Base-by-base conservation (phyloP, 2,888 invertebrate genomes). In the Scaptomyza reducta region DNA sequence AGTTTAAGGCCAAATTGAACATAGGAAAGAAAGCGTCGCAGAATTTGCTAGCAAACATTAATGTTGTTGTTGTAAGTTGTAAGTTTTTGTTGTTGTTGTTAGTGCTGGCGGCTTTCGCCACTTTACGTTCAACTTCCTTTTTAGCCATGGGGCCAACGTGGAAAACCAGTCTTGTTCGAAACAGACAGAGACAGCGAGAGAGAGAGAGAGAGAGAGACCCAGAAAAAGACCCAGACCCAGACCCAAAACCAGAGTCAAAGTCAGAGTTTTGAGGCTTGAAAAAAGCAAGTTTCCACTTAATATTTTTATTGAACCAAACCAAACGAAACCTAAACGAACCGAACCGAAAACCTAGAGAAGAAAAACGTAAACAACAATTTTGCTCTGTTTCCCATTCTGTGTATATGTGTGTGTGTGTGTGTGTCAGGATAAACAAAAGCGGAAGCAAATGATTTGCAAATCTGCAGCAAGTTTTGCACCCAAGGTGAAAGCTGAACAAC, bases 101-200 rank as follows among this genome's bases (percentile, higher is more conserved):
- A 54, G 41, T 56, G 68, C 68, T 79, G 65, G 77, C 71, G 81
- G 85, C 87, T 82, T 87, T 82, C 85, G 82, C 87, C 85, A 85
- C 79, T 87, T 76, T 84, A 84, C 85, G 70, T 81, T 77, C 80
- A 65, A 87, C 87, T 82, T 82, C 81, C 81, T 82, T 82, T 81
- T 84, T 84, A 67, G 74, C 75, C 65, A 69, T 64, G 74, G 78
- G 63, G 73, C 64, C 55, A 73, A 53, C 61, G 55, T 66, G 58
- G 55, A 74, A 77, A 77, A 77, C 77, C 77, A 73, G 74, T 73
- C 54, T 65, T 55, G 7, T 18, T 18, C 3, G 16, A 31, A 29
- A 16, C 29, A 46, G 18, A 55, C 54, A 64, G 22, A 70, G 57
- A 62, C 6, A 27, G 14, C 9, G 60, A 64, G 27, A 66, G 60